A percentile compares a stretch with the other conserved stretches of the same genome.
phyloP scores from a whole-genome alignment of 2,113 vertebrate genomes.

The Cercocebus atys region DNA sequence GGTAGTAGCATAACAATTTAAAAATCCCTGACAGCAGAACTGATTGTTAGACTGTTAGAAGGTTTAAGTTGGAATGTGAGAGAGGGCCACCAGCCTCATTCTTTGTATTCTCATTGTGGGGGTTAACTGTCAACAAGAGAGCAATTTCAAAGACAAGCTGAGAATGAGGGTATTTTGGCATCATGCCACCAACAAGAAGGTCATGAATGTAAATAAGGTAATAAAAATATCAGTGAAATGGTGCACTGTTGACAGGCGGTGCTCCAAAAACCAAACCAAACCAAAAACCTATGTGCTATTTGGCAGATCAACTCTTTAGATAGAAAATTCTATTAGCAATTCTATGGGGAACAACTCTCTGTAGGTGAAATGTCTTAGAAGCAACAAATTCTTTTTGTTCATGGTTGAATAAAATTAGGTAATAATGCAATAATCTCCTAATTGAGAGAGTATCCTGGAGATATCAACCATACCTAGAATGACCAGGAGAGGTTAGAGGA shows the following conservation, averaged over 20 bases:
- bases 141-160: neutral
- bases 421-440: neutral
- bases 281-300: neutral
- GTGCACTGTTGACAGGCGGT: slow-evolving; percentile 29
- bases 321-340: neutral
- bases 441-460: neutral
- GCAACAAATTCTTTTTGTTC: neutral
- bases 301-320: slow-evolving; percentile 37
- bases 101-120: neutral
- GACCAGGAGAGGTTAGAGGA: neutral
- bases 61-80: neutral
- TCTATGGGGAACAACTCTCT: slow-evolving; percentile 1
- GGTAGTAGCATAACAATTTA: neutral
- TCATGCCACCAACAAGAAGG: slow-evolving; percentile 7
- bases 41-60: neutral
- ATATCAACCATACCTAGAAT: neutral
- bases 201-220: neutral
- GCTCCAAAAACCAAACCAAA: neutral
- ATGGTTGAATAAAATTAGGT: slow-evolving; percentile 33
- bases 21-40: neutral
- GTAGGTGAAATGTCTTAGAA: neutral
- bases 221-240: slow-evolving; percentile 8
- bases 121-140: neutral
- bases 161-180: neutral
- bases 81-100: neutral